Evolutionary conservation across 2,797 vertebrate genomes (phyloP), one percentile per base, ranked within the genome.

Genomic region (Oreortyx pictus): DNA sequence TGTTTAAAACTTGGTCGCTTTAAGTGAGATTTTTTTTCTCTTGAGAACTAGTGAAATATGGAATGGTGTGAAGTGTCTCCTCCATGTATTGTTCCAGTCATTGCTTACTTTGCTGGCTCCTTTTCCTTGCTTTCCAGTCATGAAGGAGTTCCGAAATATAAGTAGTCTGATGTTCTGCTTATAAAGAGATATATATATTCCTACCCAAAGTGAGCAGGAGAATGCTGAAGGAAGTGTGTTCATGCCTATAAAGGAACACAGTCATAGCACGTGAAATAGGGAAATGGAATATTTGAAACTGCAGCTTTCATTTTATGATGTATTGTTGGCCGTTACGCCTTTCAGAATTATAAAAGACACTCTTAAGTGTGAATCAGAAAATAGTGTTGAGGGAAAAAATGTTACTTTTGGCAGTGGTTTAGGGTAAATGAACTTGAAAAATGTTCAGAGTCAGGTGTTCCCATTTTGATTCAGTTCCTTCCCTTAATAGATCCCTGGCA

Each of bases 331-430:
- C 90, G 20, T 79, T 96, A 89, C 0, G 41, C 59, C 78, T 95
- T 97, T 96, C 81, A 91, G 88, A 94, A 95, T 95, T 95, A 83
- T 66, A 75, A 82, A 97, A 97, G 71, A 77, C 33, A 46, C 73
- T 71, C 64, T 95, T 95, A 96, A 85, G 54, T 90, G 43, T 81
- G 93, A 94, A 95, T 85, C 62, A 84, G 68, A 90, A 54, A 92
- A 92, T 82, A 92, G 87, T 67, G 62, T 90, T 50, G 93, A 74
- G 46, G 75, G 91, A 71, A 88, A 91, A 94, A 94, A 84, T 65
- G 80, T 47, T 27, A 65, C 74, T 46, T 95, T 87, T 86, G 94
- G 56, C 71, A 96, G 61, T 66, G 49, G 23, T 89, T 96, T 95
- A 96, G 95, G 94, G 92, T 72, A 84, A 88, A 80, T 92, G 72